Conservation (phyloP, 2,888 invertebrate genomes). For the Trissolcus brochymenae region DNA sequence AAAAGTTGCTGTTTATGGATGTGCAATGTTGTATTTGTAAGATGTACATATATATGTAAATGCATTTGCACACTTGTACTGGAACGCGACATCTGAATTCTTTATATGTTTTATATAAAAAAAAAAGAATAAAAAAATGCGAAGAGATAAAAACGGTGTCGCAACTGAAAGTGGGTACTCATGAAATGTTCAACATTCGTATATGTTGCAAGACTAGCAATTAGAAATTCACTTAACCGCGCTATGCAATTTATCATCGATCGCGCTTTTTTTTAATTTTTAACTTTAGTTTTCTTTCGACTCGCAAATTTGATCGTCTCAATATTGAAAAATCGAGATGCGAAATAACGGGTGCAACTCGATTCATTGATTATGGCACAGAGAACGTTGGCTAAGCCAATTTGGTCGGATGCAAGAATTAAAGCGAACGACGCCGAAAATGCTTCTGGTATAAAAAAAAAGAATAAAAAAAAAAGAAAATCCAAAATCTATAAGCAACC, state of each 20-base stretch:
- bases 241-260: conserved; percentile 20
- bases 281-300: conserved; percentile 8
- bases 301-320: conserved; percentile 7
- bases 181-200: conserved; percentile 48
- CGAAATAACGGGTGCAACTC: background rate
- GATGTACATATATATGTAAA: conserved; percentile 16
- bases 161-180: conserved; percentile 25
- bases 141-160: conserved; percentile 2
- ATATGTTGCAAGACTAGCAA: conserved; percentile 69
- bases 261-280: conserved; percentile 3
- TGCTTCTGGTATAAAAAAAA: conserved; percentile 4
- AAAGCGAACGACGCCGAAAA: background rate
- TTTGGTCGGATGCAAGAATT: background rate
- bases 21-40: conserved; percentile 10
- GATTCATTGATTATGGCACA: conserved; percentile 9
- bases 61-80: conserved; percentile 13
- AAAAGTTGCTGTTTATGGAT: conserved; percentile 12
- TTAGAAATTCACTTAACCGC: conserved; percentile 64
- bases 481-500: too few species aligned
- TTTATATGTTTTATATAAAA: background rate
- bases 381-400: conserved; percentile 4
- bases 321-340: conserved; percentile 16
- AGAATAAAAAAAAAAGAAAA: background rate
- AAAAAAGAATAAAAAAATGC: background rate
- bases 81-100: conserved; percentile 6